Base-by-base conservation (phyloP, 2,113 vertebrate genomes). In the Pica pica region DNA sequence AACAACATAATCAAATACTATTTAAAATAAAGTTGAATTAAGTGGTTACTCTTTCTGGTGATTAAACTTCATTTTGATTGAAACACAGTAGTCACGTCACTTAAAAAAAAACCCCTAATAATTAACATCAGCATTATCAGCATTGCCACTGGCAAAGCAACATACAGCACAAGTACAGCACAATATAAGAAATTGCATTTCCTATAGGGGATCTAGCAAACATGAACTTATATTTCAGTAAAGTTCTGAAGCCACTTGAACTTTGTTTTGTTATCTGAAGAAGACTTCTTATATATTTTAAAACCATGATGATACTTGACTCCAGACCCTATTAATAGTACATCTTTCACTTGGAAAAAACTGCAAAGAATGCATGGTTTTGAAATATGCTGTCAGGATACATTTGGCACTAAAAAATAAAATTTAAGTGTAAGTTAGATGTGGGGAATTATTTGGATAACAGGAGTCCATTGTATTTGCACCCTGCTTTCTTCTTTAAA, bases 401-500 rank as follows among this genome's bases (percentile, higher is more conserved):
- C 2, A 61, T 13, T 50, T 89, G 57, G 6, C 22, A 57, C 16
- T 46, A 20, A 50, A 55, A 57, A n/a, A 31, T 28, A 30, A 52
- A 59, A 71, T 56, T 4, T 4, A 50, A 39, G 8, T 22, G 8
- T 44, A 55, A 71, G 24, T 63, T 57, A 68, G 11, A 16, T 18
- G 7, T 69, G 18, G 7, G 12, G 18, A 52, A 56, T 14, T 11
- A 30, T 57, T 30, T 55, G 33, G 8, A 23, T 75, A 59, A 64
- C 3, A 53, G 30, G 1, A 87, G 3, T 5, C 12, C 9, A 50
- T 9, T 0, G 0, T 61, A 30, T 57, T 42, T 80, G 47, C 37
- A 10, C 53, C 24, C 23, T 57, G 26, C 8, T 76, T 5, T 22
- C 6, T 53, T 27, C 35, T 53, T 30, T 33, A 39, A 57, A 18